Evolutionary conservation across 2,113 vertebrate genomes (phyloP), one percentile per base, ranked within the genome.

Genomic region (Vanacampus margaritifer): DNA sequence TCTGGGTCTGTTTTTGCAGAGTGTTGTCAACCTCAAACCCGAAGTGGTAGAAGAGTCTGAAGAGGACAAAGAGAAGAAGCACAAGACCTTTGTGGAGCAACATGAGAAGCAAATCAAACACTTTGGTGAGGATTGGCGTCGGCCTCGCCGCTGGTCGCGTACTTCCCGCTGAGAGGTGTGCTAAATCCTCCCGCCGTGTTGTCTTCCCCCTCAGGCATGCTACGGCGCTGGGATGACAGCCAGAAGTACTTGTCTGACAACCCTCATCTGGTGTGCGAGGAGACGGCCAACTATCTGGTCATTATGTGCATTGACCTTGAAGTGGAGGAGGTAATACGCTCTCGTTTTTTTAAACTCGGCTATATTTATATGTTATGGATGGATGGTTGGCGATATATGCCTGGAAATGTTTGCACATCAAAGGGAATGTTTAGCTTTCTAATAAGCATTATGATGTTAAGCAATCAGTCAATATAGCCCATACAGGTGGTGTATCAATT

Each of bases 281-380:
- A 98, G 85, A 98, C 95, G 0, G 95, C 96, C 28, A 98, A 98
- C 67, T 98, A 98, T 87, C 74, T 97, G 73, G 96, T 98, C 54
- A 98, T 98, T 79, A 97, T 96, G 95, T 98, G 95, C 81, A 98
- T 98, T 3, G 96, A 98, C 58, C 92, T 98, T 61, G 94, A 98
- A 83, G 95, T 98, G 67, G 96, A 97, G 28, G 95, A 98, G 94
- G 95, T 95, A 80, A 46, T 46, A 14, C 43, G 6, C 43, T 17
- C 16, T 46, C 14, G 16, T 14, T 46, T 46, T 46, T 46, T 46
- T 17, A 2, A 41, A 10, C 39, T 41, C 39, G 1, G 11, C 39
- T 41, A 41, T 41, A 41, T 41, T 41, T 41, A 41, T 41, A 3
- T 41, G 12, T 13, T 9, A 41, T 41, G 39, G 28, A 32, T 32